A percentile compares a stretch with the other conserved stretches of the same genome.
These are phyloP conservation scores for Gymnogyps californianus DNA, from an alignment of 2,113 vertebrate genomes.

Conservation along the genomic window DNA sequence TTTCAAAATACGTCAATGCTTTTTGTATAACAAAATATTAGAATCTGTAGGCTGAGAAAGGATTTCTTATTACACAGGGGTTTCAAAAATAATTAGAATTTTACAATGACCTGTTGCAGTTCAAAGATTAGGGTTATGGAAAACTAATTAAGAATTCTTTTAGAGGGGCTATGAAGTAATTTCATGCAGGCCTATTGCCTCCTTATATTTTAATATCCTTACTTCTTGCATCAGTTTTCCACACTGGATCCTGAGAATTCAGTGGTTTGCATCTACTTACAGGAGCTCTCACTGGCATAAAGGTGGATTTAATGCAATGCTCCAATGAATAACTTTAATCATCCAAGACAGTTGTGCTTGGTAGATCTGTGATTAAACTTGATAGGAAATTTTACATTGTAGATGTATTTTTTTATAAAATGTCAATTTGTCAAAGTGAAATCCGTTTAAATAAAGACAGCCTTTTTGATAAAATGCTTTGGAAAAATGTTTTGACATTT, in stretches of 20 bases:
- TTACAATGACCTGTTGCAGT: neutral
- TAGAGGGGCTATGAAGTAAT: neutral
- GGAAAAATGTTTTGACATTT: neutral
- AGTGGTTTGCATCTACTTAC: neutral
- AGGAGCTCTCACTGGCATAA: neutral
- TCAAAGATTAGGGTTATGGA: neutral
- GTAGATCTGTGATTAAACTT: neutral
- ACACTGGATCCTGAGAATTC: neutral
- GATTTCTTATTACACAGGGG: neutral
- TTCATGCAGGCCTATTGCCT: neutral
- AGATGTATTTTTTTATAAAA: neutral
- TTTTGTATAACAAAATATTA: neutral
- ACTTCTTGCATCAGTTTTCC: neutral
- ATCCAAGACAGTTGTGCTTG: neutral
- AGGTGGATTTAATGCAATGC: neutral
- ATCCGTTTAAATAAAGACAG: neutral
- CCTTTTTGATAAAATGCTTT: neutral
- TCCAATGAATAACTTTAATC: neutral
- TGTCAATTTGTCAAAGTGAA: neutral
- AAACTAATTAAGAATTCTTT: neutral
- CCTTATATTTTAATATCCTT: neutral
- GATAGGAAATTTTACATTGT: neutral
- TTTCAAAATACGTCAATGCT: fast-evolving
- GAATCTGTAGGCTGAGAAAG: neutral
- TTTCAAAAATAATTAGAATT: neutral